phyloP scores from a whole-genome alignment of 2,113 vertebrate genomes.

The Henicopernis longicauda region DNA sequence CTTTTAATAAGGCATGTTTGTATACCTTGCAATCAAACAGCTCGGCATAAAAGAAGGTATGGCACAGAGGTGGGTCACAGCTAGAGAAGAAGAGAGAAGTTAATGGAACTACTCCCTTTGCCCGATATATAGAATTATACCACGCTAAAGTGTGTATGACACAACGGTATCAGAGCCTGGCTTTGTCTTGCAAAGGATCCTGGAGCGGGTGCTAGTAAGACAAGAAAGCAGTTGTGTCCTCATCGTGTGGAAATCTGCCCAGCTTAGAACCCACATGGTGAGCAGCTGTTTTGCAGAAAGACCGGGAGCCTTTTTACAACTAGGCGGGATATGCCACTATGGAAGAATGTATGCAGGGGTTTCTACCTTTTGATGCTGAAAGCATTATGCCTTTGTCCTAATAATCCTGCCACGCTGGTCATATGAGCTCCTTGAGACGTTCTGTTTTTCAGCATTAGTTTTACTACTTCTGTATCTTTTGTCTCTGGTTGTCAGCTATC shows the following conservation, averaged over 20 bases:
- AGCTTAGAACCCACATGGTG: background rate
- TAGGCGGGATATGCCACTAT: background rate
- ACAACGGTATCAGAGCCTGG: background rate
- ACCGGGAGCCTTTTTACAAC: background rate
- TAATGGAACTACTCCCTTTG: background rate
- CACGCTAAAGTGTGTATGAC: background rate
- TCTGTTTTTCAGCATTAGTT: background rate
- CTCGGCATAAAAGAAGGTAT: background rate
- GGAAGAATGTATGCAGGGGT: accelerated
- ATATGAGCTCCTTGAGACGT: background rate
- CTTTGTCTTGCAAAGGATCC: background rate
- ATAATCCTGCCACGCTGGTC: background rate
- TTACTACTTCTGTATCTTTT: background rate
- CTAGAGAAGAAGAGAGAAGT: background rate
- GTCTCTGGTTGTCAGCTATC: background rate
- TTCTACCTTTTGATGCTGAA: background rate
- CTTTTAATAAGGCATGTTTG: background rate
- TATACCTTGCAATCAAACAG: background rate
- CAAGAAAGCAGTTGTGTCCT: background rate
- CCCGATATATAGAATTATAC: background rate
- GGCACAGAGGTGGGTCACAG: background rate
- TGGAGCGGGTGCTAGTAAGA: background rate
- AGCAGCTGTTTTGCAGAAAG: background rate
- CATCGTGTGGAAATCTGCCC: background rate
- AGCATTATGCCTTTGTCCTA: background rate